These are phyloP conservation scores for Luehdorfia chinensis DNA, from an alignment of 1,140 invertebrate species.

Conservation along the genomic window DNA sequence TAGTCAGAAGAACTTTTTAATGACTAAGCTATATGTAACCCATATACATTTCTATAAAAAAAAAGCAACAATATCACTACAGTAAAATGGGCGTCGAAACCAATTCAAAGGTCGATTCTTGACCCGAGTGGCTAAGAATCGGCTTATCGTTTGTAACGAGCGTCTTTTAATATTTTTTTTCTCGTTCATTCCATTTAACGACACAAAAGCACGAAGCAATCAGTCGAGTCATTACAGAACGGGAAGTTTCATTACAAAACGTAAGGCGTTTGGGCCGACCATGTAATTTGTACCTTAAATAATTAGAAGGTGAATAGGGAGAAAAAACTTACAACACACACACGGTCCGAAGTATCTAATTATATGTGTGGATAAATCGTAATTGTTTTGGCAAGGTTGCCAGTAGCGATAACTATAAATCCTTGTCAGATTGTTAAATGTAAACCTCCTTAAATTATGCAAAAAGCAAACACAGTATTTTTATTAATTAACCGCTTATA, in stretches of 20 bases:
- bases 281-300: conserved; percentile 17
- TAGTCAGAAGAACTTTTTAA: no score
- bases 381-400: conserved; percentile 17
- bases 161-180: conserved; percentile 5
- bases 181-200: conserved; percentile 2
- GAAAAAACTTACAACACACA: conserved; percentile 5
- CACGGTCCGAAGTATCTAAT: conserved; percentile 9
- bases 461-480: conserved; percentile 3
- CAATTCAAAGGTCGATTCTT: not conserved
- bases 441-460: conserved; percentile 1
- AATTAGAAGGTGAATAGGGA: conserved; percentile 16
- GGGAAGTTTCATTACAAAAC: conserved; percentile 15
- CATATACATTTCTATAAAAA: no score
- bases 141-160: conserved; percentile 3
- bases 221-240: conserved; percentile 15
- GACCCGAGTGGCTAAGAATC: not conserved
- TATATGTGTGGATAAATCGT: conserved; percentile 8
- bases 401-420: conserved; percentile 13
- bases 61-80: not conserved
- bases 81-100: no score
- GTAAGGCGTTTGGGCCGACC: not conserved
- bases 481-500: not conserved
- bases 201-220: conserved; percentile 12
- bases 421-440: not conserved
- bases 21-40: no score